Conservation (phyloP, 2,113 vertebrate genomes). For the Osmerus eperlanus region DNA sequence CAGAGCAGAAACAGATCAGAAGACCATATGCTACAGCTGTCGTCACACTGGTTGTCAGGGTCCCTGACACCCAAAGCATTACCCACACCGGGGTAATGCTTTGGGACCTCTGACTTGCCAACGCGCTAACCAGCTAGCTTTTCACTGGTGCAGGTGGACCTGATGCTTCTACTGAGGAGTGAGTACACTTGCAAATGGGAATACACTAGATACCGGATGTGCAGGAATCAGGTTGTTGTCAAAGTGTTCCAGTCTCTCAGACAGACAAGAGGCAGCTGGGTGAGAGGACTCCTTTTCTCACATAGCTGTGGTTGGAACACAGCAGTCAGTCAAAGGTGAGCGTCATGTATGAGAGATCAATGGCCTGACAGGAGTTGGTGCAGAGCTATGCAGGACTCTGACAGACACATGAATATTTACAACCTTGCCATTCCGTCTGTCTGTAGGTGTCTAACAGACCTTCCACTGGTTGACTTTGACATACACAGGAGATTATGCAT, state of each 20-base stretch:
- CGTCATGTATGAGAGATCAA: constrained; percentile 59
- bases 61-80: no score
- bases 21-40: no score
- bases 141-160: no score
- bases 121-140: no score
- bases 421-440: constrained; percentile 29
- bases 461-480: constrained; percentile 32
- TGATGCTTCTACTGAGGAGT: no score
- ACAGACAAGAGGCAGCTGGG: constrained; percentile 30
- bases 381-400: constrained; percentile 32
- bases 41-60: no score
- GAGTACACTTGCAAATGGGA: no score
- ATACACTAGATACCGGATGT: no score
- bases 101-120: no score
- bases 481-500: constrained; percentile 24
- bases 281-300: constrained; percentile 32
- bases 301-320: constrained; percentile 50
- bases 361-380: constrained; percentile 53
- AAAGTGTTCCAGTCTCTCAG: constrained; percentile 1
- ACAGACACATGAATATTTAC: constrained; percentile 60
- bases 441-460: constrained; percentile 15
- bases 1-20: no score
- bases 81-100: no score
- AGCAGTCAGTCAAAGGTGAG: constrained; percentile 39
- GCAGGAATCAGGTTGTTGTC: background rate